Evolutionary conservation across 2,888 invertebrate species (phyloP).

Genomic region (Ceraclea dissimilis): DNA sequence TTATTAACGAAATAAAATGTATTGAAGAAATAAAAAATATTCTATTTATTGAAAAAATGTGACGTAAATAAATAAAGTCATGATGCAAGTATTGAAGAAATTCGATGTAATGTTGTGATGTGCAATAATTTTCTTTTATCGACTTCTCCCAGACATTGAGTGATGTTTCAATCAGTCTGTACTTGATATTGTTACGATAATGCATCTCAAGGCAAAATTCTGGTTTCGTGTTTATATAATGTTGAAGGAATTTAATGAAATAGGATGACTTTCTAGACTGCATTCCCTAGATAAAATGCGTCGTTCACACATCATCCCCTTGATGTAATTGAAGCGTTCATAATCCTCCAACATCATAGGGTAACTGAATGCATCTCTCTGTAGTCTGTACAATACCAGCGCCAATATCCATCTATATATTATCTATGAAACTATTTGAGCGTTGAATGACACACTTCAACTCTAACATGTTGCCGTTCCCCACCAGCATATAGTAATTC

Average conservation of each 20-base stretch:
- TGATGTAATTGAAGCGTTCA: not conserved
- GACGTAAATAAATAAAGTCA: not conserved
- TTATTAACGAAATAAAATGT: too few relatives aligned
- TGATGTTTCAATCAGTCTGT: too few relatives aligned
- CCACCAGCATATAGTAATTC: not conserved
- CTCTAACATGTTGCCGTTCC: not conserved
- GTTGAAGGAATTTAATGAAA: not conserved
- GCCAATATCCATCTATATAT: not conserved
- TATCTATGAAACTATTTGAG: not conserved
- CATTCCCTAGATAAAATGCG: not conserved
- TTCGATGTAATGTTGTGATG: not conserved
- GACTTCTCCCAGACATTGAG: too few relatives aligned
- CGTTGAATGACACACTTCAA: slow-evolving; percentile 1
- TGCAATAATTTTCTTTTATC: too few relatives aligned
- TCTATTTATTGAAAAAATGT: not conserved
- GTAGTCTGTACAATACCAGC: not conserved
- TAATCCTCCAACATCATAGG: not conserved
- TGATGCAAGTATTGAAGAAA: not conserved
- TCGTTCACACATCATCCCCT: not conserved
- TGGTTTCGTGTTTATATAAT: not conserved
- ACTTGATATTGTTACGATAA: too few relatives aligned
- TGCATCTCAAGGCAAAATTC: too few relatives aligned
- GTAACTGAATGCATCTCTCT: not conserved
- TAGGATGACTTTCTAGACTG: not conserved
- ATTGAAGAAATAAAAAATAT: too few relatives aligned